Evolutionary conservation across 2,113 vertebrate genomes (phyloP).

Genomic region (Zeus faber): DNA sequence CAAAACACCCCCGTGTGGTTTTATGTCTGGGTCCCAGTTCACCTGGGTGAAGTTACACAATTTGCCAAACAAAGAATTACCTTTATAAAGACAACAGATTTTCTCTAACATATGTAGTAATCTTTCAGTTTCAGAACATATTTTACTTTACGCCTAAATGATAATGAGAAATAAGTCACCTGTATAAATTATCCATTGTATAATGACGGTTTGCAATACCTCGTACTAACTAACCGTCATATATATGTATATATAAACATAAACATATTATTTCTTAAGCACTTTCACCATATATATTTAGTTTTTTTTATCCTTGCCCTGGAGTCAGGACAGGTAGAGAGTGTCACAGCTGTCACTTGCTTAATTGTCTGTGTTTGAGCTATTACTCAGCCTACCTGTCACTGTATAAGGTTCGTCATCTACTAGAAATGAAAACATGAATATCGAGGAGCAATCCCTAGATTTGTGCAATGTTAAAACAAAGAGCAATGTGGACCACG

Average conservation of each 20-base stretch:
- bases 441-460: slow-evolving; percentile 71
- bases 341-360: slow-evolving; percentile 24
- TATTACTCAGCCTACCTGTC: slow-evolving; percentile 36
- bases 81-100: background rate
- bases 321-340: background rate
- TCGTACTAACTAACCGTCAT: background rate
- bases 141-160: background rate
- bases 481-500: slow-evolving; percentile 56
- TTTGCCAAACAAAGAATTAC: slow-evolving; percentile 9
- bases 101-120: background rate
- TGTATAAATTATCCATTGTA: slow-evolving; percentile 13
- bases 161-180: slow-evolving; percentile 15
- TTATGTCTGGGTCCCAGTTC: slow-evolving; percentile 7
- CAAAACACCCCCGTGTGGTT: too few relatives aligned
- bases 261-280: too few relatives aligned
- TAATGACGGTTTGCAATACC: background rate
- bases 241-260: background rate
- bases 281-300: background rate
- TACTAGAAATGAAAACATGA: slow-evolving; percentile 77
- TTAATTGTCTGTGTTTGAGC: slow-evolving; percentile 40
- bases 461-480: slow-evolving; percentile 76
- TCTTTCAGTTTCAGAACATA: background rate
- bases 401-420: slow-evolving; percentile 39
- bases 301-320: background rate
- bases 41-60: slow-evolving; percentile 33